phyloP scores from a whole-genome alignment of 2,113 vertebrate species.

The Struthio camelus region DNA sequence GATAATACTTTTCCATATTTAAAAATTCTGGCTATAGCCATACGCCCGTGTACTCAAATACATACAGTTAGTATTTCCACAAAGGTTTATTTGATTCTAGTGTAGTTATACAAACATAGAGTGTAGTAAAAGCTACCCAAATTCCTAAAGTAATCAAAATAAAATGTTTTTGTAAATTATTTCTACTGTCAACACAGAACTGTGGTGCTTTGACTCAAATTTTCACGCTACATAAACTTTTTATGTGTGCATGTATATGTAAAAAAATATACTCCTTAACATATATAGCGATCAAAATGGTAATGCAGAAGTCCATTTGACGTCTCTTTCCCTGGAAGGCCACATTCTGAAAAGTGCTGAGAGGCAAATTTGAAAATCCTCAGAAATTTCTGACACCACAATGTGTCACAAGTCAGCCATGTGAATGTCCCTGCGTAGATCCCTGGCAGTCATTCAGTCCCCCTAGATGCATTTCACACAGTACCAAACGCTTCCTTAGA shows the following conservation, averaged over 20 bases:
- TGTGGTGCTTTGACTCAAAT: neutral
- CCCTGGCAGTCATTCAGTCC: neutral
- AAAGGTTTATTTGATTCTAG: neutral
- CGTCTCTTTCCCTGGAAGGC: neutral
- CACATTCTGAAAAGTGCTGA: neutral
- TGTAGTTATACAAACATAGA: neutral
- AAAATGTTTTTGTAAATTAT: neutral
- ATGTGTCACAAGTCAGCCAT: neutral
- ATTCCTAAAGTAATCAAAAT: neutral
- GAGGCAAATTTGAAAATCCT: neutral
- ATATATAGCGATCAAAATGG: neutral
- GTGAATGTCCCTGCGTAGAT: neutral
- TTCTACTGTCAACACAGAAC: neutral
- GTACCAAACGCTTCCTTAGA: neutral
- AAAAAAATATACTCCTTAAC: neutral
- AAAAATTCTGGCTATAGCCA: neutral
- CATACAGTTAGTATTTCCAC: neutral
- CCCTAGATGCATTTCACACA: neutral
- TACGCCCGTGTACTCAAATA: neutral
- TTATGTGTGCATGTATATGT: neutral
- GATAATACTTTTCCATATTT: neutral
- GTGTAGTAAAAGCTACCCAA: neutral
- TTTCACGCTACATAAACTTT: neutral
- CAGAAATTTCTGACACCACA: neutral
- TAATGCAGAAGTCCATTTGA: neutral